Conservation (phyloP, 2,888 invertebrate species). For the Drosophila mimica region DNA sequence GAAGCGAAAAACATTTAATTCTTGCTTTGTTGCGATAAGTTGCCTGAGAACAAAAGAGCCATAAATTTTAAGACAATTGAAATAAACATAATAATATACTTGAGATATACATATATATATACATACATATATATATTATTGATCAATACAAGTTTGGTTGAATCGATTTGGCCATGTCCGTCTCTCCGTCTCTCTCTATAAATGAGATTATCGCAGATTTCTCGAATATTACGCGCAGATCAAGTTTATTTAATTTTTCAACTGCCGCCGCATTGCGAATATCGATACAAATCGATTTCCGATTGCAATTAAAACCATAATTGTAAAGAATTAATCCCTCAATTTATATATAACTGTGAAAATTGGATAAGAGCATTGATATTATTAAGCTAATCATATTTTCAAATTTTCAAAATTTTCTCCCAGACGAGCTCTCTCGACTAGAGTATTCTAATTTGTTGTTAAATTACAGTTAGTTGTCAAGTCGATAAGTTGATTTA, state of each 20-base stretch:
- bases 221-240: not conserved
- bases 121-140: not conserved
- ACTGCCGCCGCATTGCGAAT: not conserved
- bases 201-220: not conserved
- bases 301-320: not conserved
- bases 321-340: no score
- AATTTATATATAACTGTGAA: not conserved
- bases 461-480: not conserved
- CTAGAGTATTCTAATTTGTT: not conserved
- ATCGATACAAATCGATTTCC: not conserved
- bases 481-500: not conserved
- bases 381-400: no score
- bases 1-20: not conserved
- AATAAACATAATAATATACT: not conserved
- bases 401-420: not conserved
- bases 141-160: no score
- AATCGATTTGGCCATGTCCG: not conserved
- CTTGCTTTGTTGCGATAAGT: not conserved
- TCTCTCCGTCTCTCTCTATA: not conserved
- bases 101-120: not conserved
- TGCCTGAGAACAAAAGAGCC: not conserved
- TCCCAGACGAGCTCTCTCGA: not conserved
- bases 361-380: no score
- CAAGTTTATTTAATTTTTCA: not conserved
- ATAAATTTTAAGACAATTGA: not conserved